Base-by-base conservation (phyloP, 2,113 vertebrate species). In the Benitochromis conjunctus region DNA sequence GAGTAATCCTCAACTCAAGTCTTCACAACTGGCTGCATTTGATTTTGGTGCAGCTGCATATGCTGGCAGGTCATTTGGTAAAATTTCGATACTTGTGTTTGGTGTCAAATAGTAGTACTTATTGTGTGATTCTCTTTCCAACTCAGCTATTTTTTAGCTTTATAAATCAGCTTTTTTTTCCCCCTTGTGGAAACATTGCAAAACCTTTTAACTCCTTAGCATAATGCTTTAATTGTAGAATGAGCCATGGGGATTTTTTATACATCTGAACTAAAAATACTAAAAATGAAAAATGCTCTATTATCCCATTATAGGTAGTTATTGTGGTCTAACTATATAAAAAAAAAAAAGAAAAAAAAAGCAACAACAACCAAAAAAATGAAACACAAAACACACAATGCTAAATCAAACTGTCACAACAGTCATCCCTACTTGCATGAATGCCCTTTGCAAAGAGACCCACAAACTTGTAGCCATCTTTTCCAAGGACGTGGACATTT, bases 31-130 rank as follows among this genome's bases (percentile, higher is more conserved):
- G 87, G 66, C 64, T 94, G 83, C 58, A 58, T 82, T 29, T 89
- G 87, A 86, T 86, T 87, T 84, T 74, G 54, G 82, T 88, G 86
- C 90, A 92, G 89, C 92, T 93, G 93, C 78, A 82, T 36, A 19
- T 48, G 69, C 7, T 93, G 90, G 88, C 90, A 92, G 84, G 10
- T 51, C 7, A 29, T 26, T 76, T 24, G 55, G 34, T 85, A 29
- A 66, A 90, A 84, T 6, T 24, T 46, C 4, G 76, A 43, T 78
- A 48, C 81, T 34, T 36, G 12, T 46, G 29, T 85, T 57, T 85
- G 8, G 51, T 82, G 71, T 78, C 55, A 55, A 21, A 46, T 81
- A 51, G 57, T 21, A 13, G 41, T 57, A 12, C 79, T 64, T 81
- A 81, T 76, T 36, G 21, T 51, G 46, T 0, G 6, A 71, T 81